Evolutionary conservation across 2,888 invertebrate genomes (phyloP), one percentile per base, ranked within the genome.

Genomic region (Rhorus exstirpatorius): DNA sequence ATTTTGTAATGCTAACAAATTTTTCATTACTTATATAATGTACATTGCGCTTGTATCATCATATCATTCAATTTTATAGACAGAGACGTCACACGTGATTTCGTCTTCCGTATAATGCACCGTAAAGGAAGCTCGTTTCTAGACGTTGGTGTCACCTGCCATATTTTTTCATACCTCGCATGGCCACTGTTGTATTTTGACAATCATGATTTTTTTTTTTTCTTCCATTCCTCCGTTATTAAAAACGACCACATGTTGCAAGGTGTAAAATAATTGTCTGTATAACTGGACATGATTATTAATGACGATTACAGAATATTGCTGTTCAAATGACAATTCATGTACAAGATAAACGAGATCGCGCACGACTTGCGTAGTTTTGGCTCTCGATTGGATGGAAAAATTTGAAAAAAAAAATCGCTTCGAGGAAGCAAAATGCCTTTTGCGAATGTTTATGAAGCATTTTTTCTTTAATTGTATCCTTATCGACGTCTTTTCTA

Each of bases 101-200:
- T 68, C 49, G 70, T 53, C 24, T 31, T 53, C 19, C 67, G 74
- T 55, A 46, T 60, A 35, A 72, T 10, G 24, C 26, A 41, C 35
- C 53, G 14, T 55, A 49, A 41, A 61, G 17, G 86, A 88, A 90
- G 90, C 89, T 90, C 88, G 88, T 90, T 91, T 92, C 85, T 91
- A 91, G 91, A 91, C 89, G 89, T 90, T 91, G 90, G 91, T 88
- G 84, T 79, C 35, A 46, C 7, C 26, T 19, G 26, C 12, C 49
- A 49, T 6, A 14, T 21, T 65, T 67, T 44, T 60, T 53, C 31
- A 44, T 41, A 31, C 60, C 53, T 60, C 6, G 74, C 74, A 65
- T 77, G 68, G 67, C 4, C 8, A 44, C 60, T 21, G 21, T 65
- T 53, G 24, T 53, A n/a, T n/a, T 35, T 31, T 2, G 19, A 19